Evolutionary conservation across 2,113 vertebrate species (phyloP).

Genomic region (Amphiprion percula): DNA sequence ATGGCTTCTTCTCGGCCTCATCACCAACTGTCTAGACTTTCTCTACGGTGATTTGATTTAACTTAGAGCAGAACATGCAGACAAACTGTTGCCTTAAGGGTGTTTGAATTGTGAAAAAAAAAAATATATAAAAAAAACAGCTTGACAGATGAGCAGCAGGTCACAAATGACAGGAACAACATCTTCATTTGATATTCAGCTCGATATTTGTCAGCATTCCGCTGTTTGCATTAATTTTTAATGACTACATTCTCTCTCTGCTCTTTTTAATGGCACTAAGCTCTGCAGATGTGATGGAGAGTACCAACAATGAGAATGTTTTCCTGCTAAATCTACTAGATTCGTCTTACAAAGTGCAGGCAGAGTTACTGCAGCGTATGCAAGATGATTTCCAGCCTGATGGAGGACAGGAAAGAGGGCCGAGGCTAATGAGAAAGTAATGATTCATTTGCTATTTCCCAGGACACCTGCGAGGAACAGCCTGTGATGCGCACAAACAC

Average conservation of each 20-base stretch:
- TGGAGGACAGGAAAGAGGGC: neutral
- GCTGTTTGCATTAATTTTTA: conserved; percentile 5
- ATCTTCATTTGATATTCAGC: conserved; percentile 6
- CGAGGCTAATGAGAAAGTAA: conserved; percentile 34
- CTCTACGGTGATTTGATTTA: neutral
- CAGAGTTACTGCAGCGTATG: neutral
- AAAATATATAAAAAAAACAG: neutral
- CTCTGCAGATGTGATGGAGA: neutral
- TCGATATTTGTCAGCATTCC: conserved; percentile 4
- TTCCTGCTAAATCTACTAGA: neutral
- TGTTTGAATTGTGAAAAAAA: neutral
- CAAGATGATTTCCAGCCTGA: conserved; percentile 23
- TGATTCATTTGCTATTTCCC: conserved; percentile 25
- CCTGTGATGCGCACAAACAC: neutral
- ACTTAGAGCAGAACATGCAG: neutral
- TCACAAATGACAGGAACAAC: conserved; percentile 10
- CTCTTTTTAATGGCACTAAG: neutral
- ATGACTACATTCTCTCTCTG: neutral
- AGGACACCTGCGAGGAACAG: conserved; percentile 34
- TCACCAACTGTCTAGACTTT: neutral
- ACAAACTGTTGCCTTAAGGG: neutral
- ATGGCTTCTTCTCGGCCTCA: neutral
- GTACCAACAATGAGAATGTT: neutral
- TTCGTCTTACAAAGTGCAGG: neutral
- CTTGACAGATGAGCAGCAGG: neutral